Base-by-base conservation (phyloP, 2,797 vertebrate genomes). In the Allobates femoralis region DNA sequence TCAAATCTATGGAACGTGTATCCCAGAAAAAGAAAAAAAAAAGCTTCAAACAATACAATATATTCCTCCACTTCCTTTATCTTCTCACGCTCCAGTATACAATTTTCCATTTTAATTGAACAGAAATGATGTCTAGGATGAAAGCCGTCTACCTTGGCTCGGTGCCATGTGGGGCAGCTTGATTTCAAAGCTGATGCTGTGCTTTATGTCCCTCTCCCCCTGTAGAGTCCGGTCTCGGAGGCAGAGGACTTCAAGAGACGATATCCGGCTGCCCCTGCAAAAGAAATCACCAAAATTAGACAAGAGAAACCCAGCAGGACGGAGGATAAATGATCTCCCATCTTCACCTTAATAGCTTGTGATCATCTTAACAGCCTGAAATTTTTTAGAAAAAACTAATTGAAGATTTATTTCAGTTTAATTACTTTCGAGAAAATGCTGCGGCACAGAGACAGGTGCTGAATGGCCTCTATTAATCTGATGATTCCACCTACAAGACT, bases 151-250 rank as follows among this genome's bases (percentile, higher is more conserved):
- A 99, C 98, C 97, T 93, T 96, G 92, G 89, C 92, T 95, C 74
- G 90, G 90, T 3, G 93, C 86, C 81, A 95, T 89, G 88, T 94
- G 90, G 21, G 97, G 97, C 79, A 99, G 95, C 85, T 94, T 94
- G 92, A 99, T 94, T 92, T 96, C 95, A 89, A 99, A 96, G 90
- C 98, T 56, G 87, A 98, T 93, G 89, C 98, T 99, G 93, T 99
- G 98, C 23, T 95, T 91, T 86, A 97, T 89, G 32, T 96, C 96
- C 88, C 97, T 96, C 18, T 90, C 92, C 7, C 98, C 98, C 89
- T 99, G 98, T 91, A 98, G 92, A 58, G 97, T 99, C 84, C 97
- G 93, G 91, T 99, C 98, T 85, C 97, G 95, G 90, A 98, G 98
- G 92, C 98, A 99, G 56, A 99, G 91, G 77, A 99, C 94, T 91